Evolutionary conservation across 2,797 vertebrate genomes (phyloP), one percentile per base, ranked within the genome.

Genomic region (Simalia tracyae): DNA sequence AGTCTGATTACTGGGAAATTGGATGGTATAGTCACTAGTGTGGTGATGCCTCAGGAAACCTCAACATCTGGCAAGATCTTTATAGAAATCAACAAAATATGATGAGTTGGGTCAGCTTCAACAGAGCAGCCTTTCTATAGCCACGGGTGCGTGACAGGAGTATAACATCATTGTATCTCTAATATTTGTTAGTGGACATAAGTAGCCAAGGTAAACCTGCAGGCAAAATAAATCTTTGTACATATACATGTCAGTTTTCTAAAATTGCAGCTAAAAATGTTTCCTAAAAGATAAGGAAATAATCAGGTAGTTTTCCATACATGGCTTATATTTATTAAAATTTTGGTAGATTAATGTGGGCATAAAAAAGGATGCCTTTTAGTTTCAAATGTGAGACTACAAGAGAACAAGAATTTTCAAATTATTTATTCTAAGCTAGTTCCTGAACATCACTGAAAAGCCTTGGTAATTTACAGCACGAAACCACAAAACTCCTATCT

Each of bases 31-130:
- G 11, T 85, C 42, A 68, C 76, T 64, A 56, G 36, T 87, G 22
- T 63, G 42, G 89, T 92, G 91, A 84, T 31, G 57, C 24, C 36
- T 42, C 46, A 88, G 46, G 22, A 68, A 89, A 68, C 87, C 88
- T 68, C 76, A 89, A 24, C 36, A 92, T 59, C 81, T 89, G 87
- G 91, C 68, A 89, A 89, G 54, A 68, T 81, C 76, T 10, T 66
- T 59, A 5, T 15, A 42, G 17, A 36, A 28, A 64, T 84, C 60
- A 87, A 31, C 46, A 22, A 89, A 85, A 24, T 7, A 24, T 85
- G 26, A 26, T 89, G 61, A 68, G 66, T 46, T 92, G 60, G 26
- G 14, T 64, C 24, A 76, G 15, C 31, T 28, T 85, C 50, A 92
- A 92, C 91, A 89, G 89, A 89, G 31, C n/a, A 15, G 42, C 50